Base-by-base conservation (phyloP, 1,140 invertebrate species). In the Nomia melanderi region DNA sequence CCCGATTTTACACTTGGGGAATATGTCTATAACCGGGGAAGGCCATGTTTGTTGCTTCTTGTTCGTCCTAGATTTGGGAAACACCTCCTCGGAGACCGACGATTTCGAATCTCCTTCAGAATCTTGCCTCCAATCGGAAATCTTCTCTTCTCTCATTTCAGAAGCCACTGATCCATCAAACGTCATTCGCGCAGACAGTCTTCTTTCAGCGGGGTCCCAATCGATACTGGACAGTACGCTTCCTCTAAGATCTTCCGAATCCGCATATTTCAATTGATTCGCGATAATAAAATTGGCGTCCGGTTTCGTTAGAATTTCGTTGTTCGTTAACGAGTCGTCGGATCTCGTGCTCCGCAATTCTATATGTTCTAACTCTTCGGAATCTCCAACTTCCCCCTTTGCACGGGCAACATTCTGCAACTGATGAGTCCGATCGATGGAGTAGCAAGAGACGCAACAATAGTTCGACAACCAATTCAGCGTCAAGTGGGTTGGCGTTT, bases 401-500 rank as follows among this genome's bases (percentile, higher is more conserved):
- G 12, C 20, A 1, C 12, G 12, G 2, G 25, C 31, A 2, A 17
- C 17, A 17, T 11, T 29, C 1, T 1, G 1, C 3, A 31, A 25
- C 8, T 56, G 25, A 4, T 12, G 54, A 29, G 54, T n/a, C 27
- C 23, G 64, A 3, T 3, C 1, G 2, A 7, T 53, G 1, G 33
- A 20, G 31, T 41, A 82, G 53, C 86, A 87, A 27, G 72, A 59
- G 31, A 66, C 47, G 44, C 78, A 83, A 8, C 86, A 85, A 27
- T 78, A 88, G 36, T 82, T 73, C 17, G 83, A 41, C 5, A 88
- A 50, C 65, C 75, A 83, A 39, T 33, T 76, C 6, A 74, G 74
- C 64, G 64, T 63, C 17, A 87, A 25, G 23, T 59, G 73, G 77
- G 72, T 79, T 44, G 56, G 57, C 36, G 83, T 66, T 79, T 84